These are phyloP conservation scores for Zophobas morio DNA, from an alignment of 1,140 invertebrate genomes.

Conservation along the genomic window DNA sequence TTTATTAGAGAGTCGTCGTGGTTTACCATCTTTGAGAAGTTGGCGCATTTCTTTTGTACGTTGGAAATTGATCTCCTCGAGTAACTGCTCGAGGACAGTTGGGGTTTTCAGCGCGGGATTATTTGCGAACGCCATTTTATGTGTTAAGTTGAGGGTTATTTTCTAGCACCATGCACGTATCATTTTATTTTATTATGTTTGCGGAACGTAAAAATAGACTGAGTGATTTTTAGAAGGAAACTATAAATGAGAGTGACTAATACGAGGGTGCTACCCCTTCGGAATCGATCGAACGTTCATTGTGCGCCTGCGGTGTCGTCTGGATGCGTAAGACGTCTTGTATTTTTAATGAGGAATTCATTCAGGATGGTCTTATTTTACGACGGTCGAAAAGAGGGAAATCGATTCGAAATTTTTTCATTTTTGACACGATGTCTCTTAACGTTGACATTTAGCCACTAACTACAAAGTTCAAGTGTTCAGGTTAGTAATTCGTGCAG, in stretches of 20 bases:
- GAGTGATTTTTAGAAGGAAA: slow-evolving; percentile 36
- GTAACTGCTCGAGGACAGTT: slow-evolving; percentile 86
- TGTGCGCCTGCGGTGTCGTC: slow-evolving; percentile 31
- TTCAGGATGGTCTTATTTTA: not conserved
- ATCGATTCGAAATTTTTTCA: too few relatives aligned
- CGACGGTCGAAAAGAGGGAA: not conserved
- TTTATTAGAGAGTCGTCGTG: not conserved
- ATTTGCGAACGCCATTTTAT: slow-evolving; percentile 73
- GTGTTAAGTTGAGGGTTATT: slow-evolving; percentile 3
- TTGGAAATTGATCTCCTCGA: slow-evolving; percentile 93
- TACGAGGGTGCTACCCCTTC: slow-evolving; percentile 47
- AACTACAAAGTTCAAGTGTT: too few relatives aligned
- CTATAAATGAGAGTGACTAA: slow-evolving; percentile 39
- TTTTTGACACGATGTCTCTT: too few relatives aligned
- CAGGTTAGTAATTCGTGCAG: too few relatives aligned
- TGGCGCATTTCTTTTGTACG: slow-evolving; percentile 91
- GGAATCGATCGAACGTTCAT: slow-evolving; percentile 16
- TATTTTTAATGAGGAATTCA: not conserved
- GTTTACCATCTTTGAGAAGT: slow-evolving; percentile 84
- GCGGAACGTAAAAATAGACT: not conserved
- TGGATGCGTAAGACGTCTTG: not conserved
- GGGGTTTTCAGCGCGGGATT: slow-evolving; percentile 75
- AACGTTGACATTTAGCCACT: too few relatives aligned
- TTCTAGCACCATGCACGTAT: slow-evolving; percentile 24
- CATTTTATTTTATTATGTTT: slow-evolving; percentile 26